Evolutionary conservation across 2,797 vertebrate genomes (phyloP), one percentile per base, ranked within the genome.

Genomic region (Falco biarmicus): DNA sequence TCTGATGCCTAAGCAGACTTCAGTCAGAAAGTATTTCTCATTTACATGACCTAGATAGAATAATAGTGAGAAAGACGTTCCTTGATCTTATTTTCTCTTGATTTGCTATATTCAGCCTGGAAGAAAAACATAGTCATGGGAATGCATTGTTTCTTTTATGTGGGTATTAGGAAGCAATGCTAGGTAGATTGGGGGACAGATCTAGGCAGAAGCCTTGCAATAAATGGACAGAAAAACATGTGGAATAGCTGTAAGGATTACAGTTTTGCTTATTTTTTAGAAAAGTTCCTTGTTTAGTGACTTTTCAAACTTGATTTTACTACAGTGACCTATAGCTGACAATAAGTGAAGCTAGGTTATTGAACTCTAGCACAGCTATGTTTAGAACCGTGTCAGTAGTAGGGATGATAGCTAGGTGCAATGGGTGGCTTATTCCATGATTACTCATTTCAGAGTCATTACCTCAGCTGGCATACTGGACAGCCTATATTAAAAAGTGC

Each of bases 31-130:
- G 75, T 87, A 94, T 90, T 94, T 93, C 95, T 96, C 96, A 96
- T 96, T 95, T 96, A 95, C 95, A 94, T 97, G 94, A 94, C 96
- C 96, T 96, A 97, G 90, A 96, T 96, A 96, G 84, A 89, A 95
- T 82, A 96, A 96, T 93, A 93, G 85, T 77, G 93, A 89, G 93
- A 90, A 95, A 83, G 86, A 94, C 64, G 71, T 80, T 95, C 86
- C 94, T 96, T 96, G 93, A 93, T 95, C 86, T 95, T 88, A 84
- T 57, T 93, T 82, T 95, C 70, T 59, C 79, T 90, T 96, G 90
- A 74, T 89, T 94, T 94, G 92, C 60, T 92, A 51, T 77, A 85
- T 87, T 92, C 92, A 93, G 90, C 93, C 93, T 93, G 81, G 90
- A 95, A 96, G 90, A 77, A 95, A 94, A 97, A 87, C 90, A 74